phyloP scores from a whole-genome alignment of 2,888 invertebrate species.

The Alloscopus bannaensis region DNA sequence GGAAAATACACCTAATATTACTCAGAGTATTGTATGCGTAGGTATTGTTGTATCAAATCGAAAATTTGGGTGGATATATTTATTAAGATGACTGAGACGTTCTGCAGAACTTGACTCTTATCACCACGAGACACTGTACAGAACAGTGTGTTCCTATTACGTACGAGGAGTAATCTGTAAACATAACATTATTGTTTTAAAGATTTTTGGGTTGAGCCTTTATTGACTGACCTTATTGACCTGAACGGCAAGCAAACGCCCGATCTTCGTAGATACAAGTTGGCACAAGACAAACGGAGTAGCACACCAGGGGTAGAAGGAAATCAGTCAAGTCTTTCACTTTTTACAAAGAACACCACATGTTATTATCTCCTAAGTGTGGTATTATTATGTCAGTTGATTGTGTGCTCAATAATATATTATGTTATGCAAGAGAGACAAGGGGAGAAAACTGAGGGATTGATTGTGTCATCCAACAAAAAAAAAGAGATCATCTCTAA shows the following conservation, averaged over 20 bases:
- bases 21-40: too few relatives aligned
- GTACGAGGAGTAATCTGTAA: too few relatives aligned
- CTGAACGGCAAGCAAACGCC: slow-evolving; percentile 66
- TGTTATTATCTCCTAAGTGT: slow-evolving; percentile 8
- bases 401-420: not conserved
- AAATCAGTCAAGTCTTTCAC: slow-evolving; percentile 61
- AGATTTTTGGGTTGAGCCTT: slow-evolving; percentile 62
- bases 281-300: slow-evolving; percentile 69
- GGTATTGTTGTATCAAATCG: too few relatives aligned
- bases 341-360: slow-evolving; percentile 39
- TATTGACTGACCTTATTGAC: slow-evolving; percentile 67
- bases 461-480: slow-evolving; percentile 60
- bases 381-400: slow-evolving; percentile 51
- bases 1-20: too few relatives aligned
- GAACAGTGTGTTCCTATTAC: too few relatives aligned
- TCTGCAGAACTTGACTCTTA: slow-evolving; percentile 40
- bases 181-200: slow-evolving; percentile 63
- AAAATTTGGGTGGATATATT: too few relatives aligned
- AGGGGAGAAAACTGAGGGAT: slow-evolving; percentile 29
- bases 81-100: slow-evolving; percentile 28
- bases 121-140: too few relatives aligned
- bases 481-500: slow-evolving; percentile 40
- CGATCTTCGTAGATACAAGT: slow-evolving; percentile 66
- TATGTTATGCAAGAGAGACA: too few relatives aligned
- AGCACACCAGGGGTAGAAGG: slow-evolving; percentile 63